These are phyloP conservation scores for Stigmatopora nigra DNA, from an alignment of 2,113 vertebrate genomes.

Conservation along the genomic window DNA sequence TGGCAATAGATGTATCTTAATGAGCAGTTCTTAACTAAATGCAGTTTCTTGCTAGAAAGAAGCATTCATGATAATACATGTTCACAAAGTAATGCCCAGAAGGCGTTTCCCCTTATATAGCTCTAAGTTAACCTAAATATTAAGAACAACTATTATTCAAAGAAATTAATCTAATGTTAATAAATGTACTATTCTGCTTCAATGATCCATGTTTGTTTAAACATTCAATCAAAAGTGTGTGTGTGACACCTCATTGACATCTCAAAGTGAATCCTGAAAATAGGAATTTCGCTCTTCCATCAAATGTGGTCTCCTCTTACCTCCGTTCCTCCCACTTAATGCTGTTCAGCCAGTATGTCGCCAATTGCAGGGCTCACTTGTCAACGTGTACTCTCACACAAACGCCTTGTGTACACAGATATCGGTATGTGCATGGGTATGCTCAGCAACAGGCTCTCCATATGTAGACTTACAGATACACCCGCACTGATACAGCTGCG, in stretches of 20 bases:
- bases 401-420: conserved; percentile 27
- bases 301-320: conserved; percentile 58
- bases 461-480: conserved; percentile 44
- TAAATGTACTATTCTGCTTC: not conserved
- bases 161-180: not conserved
- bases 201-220: not conserved
- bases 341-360: conserved; percentile 54
- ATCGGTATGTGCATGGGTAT: conserved; percentile 31
- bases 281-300: conserved; percentile 18
- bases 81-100: not conserved
- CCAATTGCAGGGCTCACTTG: conserved; percentile 45
- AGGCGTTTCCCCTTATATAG: not conserved
- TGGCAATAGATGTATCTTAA: conserved; percentile 14
- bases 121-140: not conserved
- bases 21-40: not conserved
- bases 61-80: not conserved
- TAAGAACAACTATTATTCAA: not conserved
- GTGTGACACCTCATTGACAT: not conserved
- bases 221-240: not conserved
- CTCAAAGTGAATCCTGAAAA: not conserved
- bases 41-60: not conserved
- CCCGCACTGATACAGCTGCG: conserved; percentile 11
- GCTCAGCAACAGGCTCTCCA: conserved; percentile 41
- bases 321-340: conserved; percentile 34
- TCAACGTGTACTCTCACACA: conserved; percentile 48